Percentiles rank a stretch among this genome's conserved stretches.
Conservation (phyloP, 2,797 vertebrate species). For the Bovichtus variegatus region DNA sequence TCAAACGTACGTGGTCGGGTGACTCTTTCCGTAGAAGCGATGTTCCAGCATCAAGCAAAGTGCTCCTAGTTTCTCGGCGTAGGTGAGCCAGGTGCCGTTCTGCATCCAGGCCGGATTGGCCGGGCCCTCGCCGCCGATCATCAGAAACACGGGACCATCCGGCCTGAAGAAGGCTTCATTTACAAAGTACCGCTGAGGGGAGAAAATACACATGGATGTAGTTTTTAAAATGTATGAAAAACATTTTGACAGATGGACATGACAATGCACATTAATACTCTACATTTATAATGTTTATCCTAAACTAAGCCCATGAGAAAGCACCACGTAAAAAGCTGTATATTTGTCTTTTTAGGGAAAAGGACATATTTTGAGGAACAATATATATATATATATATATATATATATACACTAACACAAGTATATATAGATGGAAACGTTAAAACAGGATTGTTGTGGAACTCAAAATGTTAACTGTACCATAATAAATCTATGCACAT, state of each 20-base stretch:
- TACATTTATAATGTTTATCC: background rate
- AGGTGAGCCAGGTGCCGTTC: constrained; percentile 75
- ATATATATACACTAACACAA: no score
- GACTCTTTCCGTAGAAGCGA: constrained; percentile 85
- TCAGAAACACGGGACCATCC: constrained; percentile 82
- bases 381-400: no score
- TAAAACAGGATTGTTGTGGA: no score
- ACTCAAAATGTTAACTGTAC: no score
- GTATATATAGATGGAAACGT: no score
- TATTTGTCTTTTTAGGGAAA: no score
- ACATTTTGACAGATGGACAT: background rate
- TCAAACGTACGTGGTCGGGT: constrained; percentile 69
- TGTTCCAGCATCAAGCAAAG: constrained; percentile 81
- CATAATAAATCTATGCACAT: no score
- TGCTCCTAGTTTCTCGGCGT: constrained; percentile 76
- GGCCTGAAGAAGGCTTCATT: constrained; percentile 71
- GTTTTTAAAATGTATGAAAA: no score
- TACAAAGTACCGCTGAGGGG: constrained; percentile 82
- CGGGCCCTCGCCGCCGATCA: constrained; percentile 81
- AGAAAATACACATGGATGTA: no score
- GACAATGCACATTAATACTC: background rate
- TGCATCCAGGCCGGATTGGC: constrained; percentile 79
- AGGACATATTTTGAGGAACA: no score
- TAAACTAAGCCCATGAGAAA: background rate
- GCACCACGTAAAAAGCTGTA: no score